Evolutionary conservation across 92 coral and sea anemone genomes (phyloP).

Genomic region (Pocillopora meandrina): DNA sequence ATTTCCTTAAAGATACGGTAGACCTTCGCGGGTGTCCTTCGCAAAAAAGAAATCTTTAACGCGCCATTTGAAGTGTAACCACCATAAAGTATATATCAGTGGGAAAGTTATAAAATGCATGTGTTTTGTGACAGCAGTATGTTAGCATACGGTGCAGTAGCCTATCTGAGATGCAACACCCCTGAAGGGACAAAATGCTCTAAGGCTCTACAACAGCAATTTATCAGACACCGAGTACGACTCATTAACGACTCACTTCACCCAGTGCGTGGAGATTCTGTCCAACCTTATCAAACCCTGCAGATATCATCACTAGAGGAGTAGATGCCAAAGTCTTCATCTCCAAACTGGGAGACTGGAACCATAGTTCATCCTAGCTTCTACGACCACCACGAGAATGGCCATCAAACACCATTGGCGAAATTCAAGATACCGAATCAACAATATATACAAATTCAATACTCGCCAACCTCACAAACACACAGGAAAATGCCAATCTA

Average conservation of each 20-base stretch:
- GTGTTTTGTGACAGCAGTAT: too few species aligned
- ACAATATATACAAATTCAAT: slow-evolving; percentile 28
- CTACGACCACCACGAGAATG: slow-evolving; percentile 34
- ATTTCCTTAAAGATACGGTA: too few species aligned
- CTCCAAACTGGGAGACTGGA: slow-evolving; percentile 38
- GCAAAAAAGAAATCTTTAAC: too few species aligned
- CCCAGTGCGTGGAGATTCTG: slow-evolving; percentile 11
- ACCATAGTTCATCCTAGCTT: slow-evolving; percentile 50
- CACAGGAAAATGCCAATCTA: slow-evolving; percentile 14
- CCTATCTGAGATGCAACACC: too few species aligned
- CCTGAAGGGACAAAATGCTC: neutral
- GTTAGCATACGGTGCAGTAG: too few species aligned
- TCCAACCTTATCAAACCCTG: slow-evolving; percentile 52
- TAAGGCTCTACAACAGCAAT: slow-evolving; percentile 38
- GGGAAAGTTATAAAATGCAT: too few species aligned
- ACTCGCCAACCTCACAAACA: slow-evolving; percentile 19
- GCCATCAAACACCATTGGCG: slow-evolving; percentile 31
- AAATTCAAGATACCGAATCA: slow-evolving; percentile 41
- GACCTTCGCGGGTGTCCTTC: too few species aligned
- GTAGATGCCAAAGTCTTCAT: slow-evolving; percentile 30
- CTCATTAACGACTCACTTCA: slow-evolving; percentile 27
- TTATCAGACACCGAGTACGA: slow-evolving; percentile 35
- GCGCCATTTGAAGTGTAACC: too few species aligned
- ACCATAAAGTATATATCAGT: too few species aligned
- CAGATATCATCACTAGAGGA: slow-evolving; percentile 58